Evolutionary conservation across 1,140 invertebrate species (phyloP), one percentile per base, ranked within the genome.

Genomic region (Drosophila nannoptera): DNA sequence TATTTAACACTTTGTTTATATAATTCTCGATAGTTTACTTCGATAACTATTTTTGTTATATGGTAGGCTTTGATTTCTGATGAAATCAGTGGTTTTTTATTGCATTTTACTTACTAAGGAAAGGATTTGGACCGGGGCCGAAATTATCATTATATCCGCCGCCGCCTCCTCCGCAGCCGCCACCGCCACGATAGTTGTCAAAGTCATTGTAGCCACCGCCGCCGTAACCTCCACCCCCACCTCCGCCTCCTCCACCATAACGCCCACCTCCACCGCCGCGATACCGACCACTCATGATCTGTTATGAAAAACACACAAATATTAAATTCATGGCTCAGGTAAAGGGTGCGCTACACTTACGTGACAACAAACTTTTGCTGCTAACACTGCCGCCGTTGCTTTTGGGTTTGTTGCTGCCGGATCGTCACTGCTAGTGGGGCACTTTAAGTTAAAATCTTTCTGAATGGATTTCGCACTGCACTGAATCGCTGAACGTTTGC

Each of bases 211-310:
- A 87, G 14, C 81, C 81, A 5, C 81, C 74, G 7, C 76, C 77
- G 11, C 73, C 73, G 12, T 54, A 53, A 0, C 75, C 75, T 7
- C 62, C 62, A 4, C 75, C 75, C 3, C 73, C 66, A 4, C 75
- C 75, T 2, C 61, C 64, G 6, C 56, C 73, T 7, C 75, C 53
- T 7, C 77, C 76, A 7, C 43, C 43, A 45, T 38, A 38, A 0
- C 36, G 36, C 11, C 36, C 40, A 5, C 40, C 45, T 9, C 76
- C 78, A 4, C 68, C 68, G 7, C 76, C 73, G 11, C 87, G 78
- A 73, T 88, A 87, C 45, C 87, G 81, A 46, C 87, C 77, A 49
- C 81, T 86, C 87, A 88, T 88, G 60, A 77, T 80, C 87, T 88
- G 52, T 62, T 16, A 6, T 16, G n/a, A 40, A 40, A 50, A 32